These are phyloP conservation scores for Ormia ochracea DNA, from an alignment of 2,888 invertebrate species.

Conservation along the genomic window DNA sequence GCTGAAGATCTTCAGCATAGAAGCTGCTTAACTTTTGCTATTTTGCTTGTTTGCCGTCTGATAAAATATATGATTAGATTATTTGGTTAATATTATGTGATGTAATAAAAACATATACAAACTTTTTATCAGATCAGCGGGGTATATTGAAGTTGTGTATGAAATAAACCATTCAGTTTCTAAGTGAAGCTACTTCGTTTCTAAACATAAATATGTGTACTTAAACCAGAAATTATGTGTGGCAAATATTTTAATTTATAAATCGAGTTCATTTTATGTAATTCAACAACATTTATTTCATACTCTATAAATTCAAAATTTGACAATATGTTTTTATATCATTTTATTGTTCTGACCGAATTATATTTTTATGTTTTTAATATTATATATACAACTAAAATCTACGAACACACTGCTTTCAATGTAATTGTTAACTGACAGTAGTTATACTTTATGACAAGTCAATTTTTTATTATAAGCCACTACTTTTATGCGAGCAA, in stretches of 20 bases:
- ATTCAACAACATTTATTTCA: slow-evolving; percentile 46
- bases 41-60: no score
- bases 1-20: no score
- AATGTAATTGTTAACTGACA: no score
- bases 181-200: background rate
- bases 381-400: background rate
- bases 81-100: no score
- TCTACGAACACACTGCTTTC: background rate
- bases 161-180: background rate
- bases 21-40: no score
- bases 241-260: slow-evolving; percentile 56
- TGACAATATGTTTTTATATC: slow-evolving; percentile 44
- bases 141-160: no score
- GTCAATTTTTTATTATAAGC: no score
- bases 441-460: no score
- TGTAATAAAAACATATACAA: no score
- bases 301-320: slow-evolving; percentile 42
- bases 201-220: background rate
- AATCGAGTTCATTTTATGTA: slow-evolving; percentile 38
- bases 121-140: no score
- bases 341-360: slow-evolving; percentile 18
- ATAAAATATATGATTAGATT: no score
- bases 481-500: no score
- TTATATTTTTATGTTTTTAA: background rate
- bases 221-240: slow-evolving; percentile 8